A percentile compares a stretch with the other conserved stretches of the same genome.
Conservation (phyloP, 1,140 invertebrate species). For the Andricus grossulariae region DNA sequence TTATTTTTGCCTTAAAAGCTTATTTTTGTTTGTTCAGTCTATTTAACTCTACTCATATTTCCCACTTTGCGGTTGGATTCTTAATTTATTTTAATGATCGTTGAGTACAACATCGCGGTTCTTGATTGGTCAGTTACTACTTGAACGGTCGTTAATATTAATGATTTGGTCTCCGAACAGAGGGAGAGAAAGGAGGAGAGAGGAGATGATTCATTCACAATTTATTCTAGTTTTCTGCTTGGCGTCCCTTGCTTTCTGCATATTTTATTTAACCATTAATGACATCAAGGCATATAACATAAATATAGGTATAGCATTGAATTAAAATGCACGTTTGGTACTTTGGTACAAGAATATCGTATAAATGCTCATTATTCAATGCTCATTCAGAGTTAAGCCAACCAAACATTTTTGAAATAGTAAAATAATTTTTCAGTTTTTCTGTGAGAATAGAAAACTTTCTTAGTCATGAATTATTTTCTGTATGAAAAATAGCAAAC, state of each 20-base stretch:
- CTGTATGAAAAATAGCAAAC: no score
- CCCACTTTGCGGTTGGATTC: not conserved
- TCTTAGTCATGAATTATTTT: no score
- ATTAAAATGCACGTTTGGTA: no score
- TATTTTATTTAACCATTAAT: slow-evolving; percentile 1
- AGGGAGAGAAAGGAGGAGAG: not conserved
- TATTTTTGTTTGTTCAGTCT: not conserved
- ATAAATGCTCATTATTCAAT: no score
- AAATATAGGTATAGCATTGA: no score
- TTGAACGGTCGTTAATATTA: not conserved
- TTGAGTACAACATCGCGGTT: slow-evolving; percentile 10
- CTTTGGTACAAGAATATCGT: no score
- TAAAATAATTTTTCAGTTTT: no score
- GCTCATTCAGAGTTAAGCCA: no score
- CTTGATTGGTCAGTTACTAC: slow-evolving; percentile 5
- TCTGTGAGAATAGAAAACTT: no score
- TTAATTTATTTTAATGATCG: slow-evolving; percentile 11
- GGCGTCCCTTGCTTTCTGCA: not conserved
- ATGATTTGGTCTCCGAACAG: not conserved
- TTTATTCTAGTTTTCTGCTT: not conserved
- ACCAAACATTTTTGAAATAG: no score
- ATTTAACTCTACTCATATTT: not conserved
- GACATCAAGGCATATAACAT: no score
- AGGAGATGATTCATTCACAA: slow-evolving; percentile 9
- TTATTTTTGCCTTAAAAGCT: not conserved